Evolutionary conservation across 30 jellyfish, hydroid and myxozoan genomes (phyloP).

Genomic region (Cassiopea xamachana): DNA sequence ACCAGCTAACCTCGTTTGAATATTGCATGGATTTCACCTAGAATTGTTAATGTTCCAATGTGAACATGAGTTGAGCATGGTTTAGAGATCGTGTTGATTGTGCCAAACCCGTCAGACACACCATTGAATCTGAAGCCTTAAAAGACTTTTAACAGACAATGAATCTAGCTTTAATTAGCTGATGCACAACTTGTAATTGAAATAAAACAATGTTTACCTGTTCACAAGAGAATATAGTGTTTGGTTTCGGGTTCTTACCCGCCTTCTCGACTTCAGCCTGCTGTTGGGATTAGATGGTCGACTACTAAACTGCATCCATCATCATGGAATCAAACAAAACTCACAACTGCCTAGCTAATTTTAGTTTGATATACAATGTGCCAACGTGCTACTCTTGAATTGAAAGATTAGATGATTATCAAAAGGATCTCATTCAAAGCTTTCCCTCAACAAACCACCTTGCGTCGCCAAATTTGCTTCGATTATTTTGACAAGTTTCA

Average conservation of each 20-base stretch:
- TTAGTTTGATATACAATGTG: slow-evolving; percentile 49
- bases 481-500: too few species aligned
- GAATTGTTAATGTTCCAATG: too few species aligned
- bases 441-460: neutral
- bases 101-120: neutral
- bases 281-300: slow-evolving; percentile 41
- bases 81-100: neutral
- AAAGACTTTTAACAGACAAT: neutral
- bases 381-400: slow-evolving; percentile 30
- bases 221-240: slow-evolving; percentile 13
- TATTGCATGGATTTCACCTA: too few species aligned
- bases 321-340: neutral
- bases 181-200: neutral
- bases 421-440: neutral
- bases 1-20: too few species aligned
- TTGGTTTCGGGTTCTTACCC: slow-evolving; percentile 6
- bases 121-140: neutral
- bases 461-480: neutral
- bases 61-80: neutral
- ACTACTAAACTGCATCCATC: slow-evolving; percentile 8
- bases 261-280: slow-evolving; percentile 5
- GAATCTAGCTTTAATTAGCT: neutral
- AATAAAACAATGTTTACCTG: slow-evolving; percentile 4
- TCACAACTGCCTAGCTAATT: neutral
- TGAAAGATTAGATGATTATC: slow-evolving; percentile 36